phyloP scores from a whole-genome alignment of 1,140 invertebrate species.

The Meloidogyne exigua region DNA sequence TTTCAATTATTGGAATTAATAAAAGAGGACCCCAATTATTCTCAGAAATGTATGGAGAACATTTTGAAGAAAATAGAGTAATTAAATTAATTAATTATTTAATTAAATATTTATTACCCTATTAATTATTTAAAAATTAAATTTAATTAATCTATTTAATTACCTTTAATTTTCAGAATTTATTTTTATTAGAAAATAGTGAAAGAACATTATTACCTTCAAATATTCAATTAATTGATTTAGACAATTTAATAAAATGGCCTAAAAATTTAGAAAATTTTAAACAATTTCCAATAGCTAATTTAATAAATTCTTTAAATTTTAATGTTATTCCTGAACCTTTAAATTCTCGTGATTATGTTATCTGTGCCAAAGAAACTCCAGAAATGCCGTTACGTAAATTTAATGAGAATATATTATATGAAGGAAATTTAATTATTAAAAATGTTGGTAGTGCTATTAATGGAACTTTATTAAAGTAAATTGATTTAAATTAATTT shows the following conservation, averaged over 20 bases:
- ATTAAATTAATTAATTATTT: conserved; percentile 5
- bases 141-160: too few species aligned
- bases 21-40: conserved; percentile 51
- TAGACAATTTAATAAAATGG: conserved; percentile 29
- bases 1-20: conserved; percentile 53
- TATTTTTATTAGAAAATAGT: conserved; percentile 43
- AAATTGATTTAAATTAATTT: not conserved
- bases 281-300: conserved; percentile 7
- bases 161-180: conserved; percentile 16
- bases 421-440: conserved; percentile 45
- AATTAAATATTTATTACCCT: too few species aligned
- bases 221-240: conserved; percentile 52
- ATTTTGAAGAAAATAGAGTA: conserved; percentile 3
- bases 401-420: conserved; percentile 53
- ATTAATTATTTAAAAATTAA: too few species aligned
- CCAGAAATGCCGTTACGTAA: conserved; percentile 45
- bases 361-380: conserved; percentile 32
- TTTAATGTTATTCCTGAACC: conserved; percentile 51
- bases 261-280: conserved; percentile 16
- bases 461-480: conserved; percentile 3
- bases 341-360: conserved; percentile 38
- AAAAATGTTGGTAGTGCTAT: conserved; percentile 45
- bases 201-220: conserved; percentile 51
- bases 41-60: conserved; percentile 21
- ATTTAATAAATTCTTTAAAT: conserved; percentile 21